phyloP scores from a whole-genome alignment of 2,888 invertebrate species.

The Zygaena filipendulae region DNA sequence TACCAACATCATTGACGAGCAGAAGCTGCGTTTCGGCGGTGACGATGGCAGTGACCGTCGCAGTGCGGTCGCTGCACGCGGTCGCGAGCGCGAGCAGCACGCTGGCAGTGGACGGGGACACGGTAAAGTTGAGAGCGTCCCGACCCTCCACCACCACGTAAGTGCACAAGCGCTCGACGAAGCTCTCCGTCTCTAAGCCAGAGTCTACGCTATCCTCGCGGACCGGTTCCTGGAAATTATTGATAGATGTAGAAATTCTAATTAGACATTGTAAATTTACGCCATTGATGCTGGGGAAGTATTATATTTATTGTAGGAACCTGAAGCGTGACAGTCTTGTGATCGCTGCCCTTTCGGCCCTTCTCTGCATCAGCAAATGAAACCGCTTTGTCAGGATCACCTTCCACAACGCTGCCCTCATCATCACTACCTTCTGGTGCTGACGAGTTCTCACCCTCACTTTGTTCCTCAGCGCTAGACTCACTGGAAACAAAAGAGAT shows the following conservation, averaged over 20 bases:
- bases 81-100: slow-evolving; percentile 50
- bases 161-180: slow-evolving; percentile 60
- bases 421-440: slow-evolving; percentile 46
- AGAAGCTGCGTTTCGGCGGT: slow-evolving; percentile 32
- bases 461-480: slow-evolving; percentile 49
- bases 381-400: slow-evolving; percentile 36
- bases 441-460: slow-evolving; percentile 49
- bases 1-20: slow-evolving; percentile 73
- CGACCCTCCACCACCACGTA: slow-evolving; percentile 76
- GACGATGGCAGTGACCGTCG: slow-evolving; percentile 44
- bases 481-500: too few species aligned
- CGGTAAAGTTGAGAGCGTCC: slow-evolving; percentile 73
- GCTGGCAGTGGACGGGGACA: slow-evolving; percentile 74
- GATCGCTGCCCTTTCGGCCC: slow-evolving; percentile 31
- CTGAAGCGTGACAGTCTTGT: slow-evolving; percentile 47
- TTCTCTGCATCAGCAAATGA: slow-evolving; percentile 39
- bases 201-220: slow-evolving; percentile 63
- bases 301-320: too few species aligned
- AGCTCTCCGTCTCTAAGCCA: slow-evolving; percentile 47
- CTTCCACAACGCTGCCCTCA: slow-evolving; percentile 23
- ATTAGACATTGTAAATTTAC: too few species aligned
- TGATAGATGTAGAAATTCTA: slow-evolving; percentile 2
- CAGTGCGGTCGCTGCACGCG: slow-evolving; percentile 36
- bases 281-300: too few species aligned
- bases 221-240: slow-evolving; percentile 45